Evolutionary conservation across 1,140 invertebrate genomes (phyloP), one percentile per base, ranked within the genome.

Genomic region (Drosophila murphyi): DNA sequence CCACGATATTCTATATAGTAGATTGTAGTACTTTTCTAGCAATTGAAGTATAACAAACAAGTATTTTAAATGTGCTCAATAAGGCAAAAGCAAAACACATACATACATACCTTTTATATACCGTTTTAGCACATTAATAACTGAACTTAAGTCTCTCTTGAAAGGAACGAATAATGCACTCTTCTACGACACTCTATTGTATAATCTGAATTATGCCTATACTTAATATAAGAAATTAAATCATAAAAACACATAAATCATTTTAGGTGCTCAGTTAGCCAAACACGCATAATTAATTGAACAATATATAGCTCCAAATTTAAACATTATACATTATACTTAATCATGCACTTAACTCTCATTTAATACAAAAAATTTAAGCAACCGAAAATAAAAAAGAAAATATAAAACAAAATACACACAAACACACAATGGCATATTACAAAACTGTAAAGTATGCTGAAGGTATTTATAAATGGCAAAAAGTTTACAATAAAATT

Each of bases 21-120:
- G 85, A 60, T 59, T 82, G 63, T 87, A 82, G 75, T 71, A 67
- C 52, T 69, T 78, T 72, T 80, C 73, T 72, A 80, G 55, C 83
- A 80, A 88, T 82, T 67, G 41, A 88, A 71, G 73, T 43, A 39
- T 51, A 74, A 87, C 72, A 45, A 69, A 78, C 72, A 82, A 88
- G 85, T 87, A 87, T 87, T 88, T 89, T 89, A 75, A 82, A 83
- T 80, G 73, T 88, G 83, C 83, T 88, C 83, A 89, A 87, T 73
- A 70, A 62, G 72, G 56, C 62, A 72, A 76, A 48, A 12, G 60
- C 6, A 45, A 59, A 54, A 48, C 7, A 60, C 7, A 20, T 45
- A 67, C 37, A 70, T 56, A 67, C 6, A 69, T 72, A 67, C 6
- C 65, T 72, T 65, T 50, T 63, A 65, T 43, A 59, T 67, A 55